Evolutionary conservation across 2,797 vertebrate species (phyloP), one percentile per base, ranked within the genome.

Genomic region (Gymnodraco acuticeps): DNA sequence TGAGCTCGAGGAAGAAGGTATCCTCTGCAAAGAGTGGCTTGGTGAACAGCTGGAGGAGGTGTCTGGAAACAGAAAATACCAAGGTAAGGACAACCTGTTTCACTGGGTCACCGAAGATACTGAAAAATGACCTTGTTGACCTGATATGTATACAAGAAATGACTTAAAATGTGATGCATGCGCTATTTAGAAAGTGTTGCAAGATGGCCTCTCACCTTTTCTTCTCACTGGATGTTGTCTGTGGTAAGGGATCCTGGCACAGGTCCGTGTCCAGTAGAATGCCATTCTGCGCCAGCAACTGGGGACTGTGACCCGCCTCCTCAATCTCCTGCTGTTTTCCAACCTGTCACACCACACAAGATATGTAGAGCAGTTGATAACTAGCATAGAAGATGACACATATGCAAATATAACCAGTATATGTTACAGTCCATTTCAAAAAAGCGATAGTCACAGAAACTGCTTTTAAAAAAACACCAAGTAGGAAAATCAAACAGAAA

Each of bases 1-100:
- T 99, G 72, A 99, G 94, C 92, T 99, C 98, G 43, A 99, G 91
- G 89, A 98, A 99, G 88, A 99, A 96, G 0, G 98, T 98, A 70
- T 98, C 96, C 81, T 99, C 96, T 0, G 88, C 77, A 51, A 99
- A 99, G 73, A 99, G 87, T 60, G 97, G 97, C 81, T 96, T 96
- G 48, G 96, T 97, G 81, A 99, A 99, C 64, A 99, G 94, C 92
- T 99, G 98, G 78, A 99, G 95, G 50, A 99, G 91, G 79, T 96
- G 95, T 58, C 94, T 96, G 80, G 43, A 75, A 68, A 50, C 10
- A 53, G 6, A 59, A 0, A 3, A 61, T 1, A 23, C 42, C 10
- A 58, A 16, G 11, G 7, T 58, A 14, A 61, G 33, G 31, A 65
- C 8, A n/a, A 38, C 33, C 33, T 38, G 8, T 38, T 38, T 38